These are phyloP conservation scores for Cotesia vestalis DNA, from an alignment of 1,140 invertebrate genomes.

Conservation along the genomic window DNA sequence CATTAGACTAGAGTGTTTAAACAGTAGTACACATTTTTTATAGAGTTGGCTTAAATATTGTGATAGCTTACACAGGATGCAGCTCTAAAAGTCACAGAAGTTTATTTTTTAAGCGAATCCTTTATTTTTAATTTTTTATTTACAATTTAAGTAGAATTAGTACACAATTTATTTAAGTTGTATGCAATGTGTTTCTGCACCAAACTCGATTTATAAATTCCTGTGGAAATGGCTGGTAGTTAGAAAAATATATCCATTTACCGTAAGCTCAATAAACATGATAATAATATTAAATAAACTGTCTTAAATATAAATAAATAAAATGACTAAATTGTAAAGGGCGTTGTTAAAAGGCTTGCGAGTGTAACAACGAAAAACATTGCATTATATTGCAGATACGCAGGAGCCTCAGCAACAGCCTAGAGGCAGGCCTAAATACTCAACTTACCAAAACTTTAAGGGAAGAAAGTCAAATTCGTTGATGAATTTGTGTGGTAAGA, in stretches of 20 bases:
- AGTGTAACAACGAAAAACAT: conserved; percentile 65
- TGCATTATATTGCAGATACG: conserved; percentile 72
- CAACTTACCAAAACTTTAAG: conserved; percentile 85
- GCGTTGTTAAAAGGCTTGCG: conserved; percentile 48
- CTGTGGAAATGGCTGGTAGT: conserved; percentile 51
- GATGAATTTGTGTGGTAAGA: conserved; percentile 94
- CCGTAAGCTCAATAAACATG: background rate
- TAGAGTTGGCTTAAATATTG: background rate
- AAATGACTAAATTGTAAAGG: conserved; percentile 39
- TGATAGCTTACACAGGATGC: conserved; percentile 8
- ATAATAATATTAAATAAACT: background rate
- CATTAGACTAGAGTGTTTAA: too few species aligned
- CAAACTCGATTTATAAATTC: conserved; percentile 46
- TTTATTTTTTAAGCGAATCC: background rate
- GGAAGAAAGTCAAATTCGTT: conserved; percentile 90
- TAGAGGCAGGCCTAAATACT: conserved; percentile 83
- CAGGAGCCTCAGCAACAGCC: conserved; percentile 76
- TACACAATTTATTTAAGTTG: conserved; percentile 57
- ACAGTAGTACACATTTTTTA: conserved; percentile 16
- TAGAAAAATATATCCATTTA: conserved; percentile 38
- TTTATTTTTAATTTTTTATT: background rate
- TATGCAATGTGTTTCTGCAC: conserved; percentile 60
- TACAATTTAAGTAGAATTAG: conserved; percentile 50
- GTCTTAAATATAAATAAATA: conserved; percentile 24
- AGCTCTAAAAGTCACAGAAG: background rate